Evolutionary conservation across 2,797 vertebrate species (phyloP).

Genomic region (Myripristis murdjan): DNA sequence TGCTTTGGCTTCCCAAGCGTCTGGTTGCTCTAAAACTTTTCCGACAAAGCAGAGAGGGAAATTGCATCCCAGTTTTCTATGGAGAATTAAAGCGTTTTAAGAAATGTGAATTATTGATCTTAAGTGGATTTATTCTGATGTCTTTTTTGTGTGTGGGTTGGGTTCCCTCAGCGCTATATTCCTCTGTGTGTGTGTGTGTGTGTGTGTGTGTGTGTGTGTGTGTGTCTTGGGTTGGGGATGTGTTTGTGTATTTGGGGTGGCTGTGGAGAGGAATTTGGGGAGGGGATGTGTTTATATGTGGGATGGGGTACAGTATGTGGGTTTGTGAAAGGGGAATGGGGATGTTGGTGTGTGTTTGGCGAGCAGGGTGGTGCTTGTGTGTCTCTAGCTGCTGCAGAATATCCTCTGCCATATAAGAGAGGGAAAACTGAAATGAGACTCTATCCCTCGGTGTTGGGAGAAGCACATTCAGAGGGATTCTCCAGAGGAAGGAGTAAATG

Average conservation of each 20-base stretch:
- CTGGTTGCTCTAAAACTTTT: conserved; percentile 68
- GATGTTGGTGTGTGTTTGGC: conserved; percentile 12
- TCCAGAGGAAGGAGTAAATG: conserved; percentile 53
- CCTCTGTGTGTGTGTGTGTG: conserved; percentile 5
- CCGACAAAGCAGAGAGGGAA: conserved; percentile 72
- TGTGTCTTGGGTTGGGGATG: conserved; percentile 35
- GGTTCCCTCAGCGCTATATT: conserved; percentile 32
- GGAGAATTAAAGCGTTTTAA: conserved; percentile 83
- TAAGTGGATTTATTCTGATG: conserved; percentile 77
- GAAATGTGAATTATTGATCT: conserved; percentile 85
- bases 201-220: conserved; percentile 23
- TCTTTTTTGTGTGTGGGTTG: conserved; percentile 43
- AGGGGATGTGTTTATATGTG: conserved; percentile 19
- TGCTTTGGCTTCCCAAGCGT: conserved; percentile 53
- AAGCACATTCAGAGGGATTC: conserved; percentile 31
- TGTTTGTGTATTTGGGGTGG: conserved; percentile 30
- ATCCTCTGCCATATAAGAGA: conserved; percentile 19
- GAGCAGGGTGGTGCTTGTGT: conserved; percentile 37
- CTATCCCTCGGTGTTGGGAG: conserved; percentile 40
- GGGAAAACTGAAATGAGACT: conserved; percentile 50
- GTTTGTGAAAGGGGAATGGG: conserved; percentile 34
- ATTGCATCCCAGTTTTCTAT: conserved; percentile 75
- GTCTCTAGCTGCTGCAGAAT: conserved; percentile 42
- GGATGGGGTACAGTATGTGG: conserved; percentile 23
- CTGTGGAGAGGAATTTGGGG: conserved; percentile 14